Evolutionary conservation across 2,113 vertebrate genomes (phyloP).

Genomic region (Oncorhynchus mykiss): DNA sequence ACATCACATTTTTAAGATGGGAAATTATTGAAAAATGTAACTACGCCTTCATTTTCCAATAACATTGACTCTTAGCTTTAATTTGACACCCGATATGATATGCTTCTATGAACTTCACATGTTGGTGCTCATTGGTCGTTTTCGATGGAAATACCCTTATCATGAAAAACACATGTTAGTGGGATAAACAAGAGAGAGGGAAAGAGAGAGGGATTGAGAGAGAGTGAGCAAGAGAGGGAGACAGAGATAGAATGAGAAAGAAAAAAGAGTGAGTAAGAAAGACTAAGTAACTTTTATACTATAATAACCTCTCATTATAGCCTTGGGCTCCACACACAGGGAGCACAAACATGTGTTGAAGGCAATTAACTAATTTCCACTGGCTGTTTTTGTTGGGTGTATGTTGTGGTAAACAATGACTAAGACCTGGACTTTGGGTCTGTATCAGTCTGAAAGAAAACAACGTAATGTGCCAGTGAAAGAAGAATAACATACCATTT

Average conservation of each 20-base stretch:
- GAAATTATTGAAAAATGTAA: no score
- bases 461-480: not conserved
- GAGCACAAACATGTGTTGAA: conserved; percentile 61
- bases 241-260: not conserved
- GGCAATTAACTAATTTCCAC: conserved; percentile 51
- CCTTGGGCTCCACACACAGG: conserved; percentile 56
- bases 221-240: conserved; percentile 24
- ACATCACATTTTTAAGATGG: no score
- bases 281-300: conserved; percentile 39
- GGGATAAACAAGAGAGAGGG: not conserved
- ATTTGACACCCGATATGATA: no score
- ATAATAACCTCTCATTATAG: conserved; percentile 65
- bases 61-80: no score
- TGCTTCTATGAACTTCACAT: no score
- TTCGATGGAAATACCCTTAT: not conserved
- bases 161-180: conserved; percentile 39
- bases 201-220: conserved; percentile 13
- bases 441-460: conserved; percentile 16
- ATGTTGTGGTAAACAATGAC: conserved; percentile 59
- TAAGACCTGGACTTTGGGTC: conserved; percentile 12
- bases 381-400: conserved; percentile 52
- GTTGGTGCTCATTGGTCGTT: no score
- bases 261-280: conserved; percentile 9
- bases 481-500: not conserved
- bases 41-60: no score